Evolutionary conservation across 2,888 invertebrate genomes (phyloP), one percentile per base, ranked within the genome.

Genomic region (Harmothoe impar): DNA sequence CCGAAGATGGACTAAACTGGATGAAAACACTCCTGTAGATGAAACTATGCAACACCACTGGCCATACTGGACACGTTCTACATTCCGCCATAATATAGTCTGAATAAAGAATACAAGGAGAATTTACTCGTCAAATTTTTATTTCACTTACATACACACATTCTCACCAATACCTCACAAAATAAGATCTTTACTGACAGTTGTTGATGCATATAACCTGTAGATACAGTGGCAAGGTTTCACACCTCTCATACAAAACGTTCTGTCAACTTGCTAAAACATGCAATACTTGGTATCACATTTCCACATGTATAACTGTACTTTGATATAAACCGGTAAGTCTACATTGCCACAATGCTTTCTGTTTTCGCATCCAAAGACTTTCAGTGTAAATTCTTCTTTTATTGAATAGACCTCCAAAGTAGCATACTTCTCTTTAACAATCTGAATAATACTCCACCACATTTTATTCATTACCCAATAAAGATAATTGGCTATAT

Each of bases 1-100:
- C 89, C 0, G 78, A 20, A 51, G 89, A 89, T n/a, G 56, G 68
- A 35, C 54, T 89, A n/a, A 25, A 29, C 10, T 89, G 89, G 89
- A 89, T 77, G 77, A 78, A 77, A 78, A 54, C 52, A 12, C 29
- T 86, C 0, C 23, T 86, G 0, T 81, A 81, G 43, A 7, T 10
- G 43, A 43, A 7, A 10, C 43, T 43, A 7, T 10, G 43, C 43
- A 43, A 10, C 5, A 43, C 5, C 43, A 43, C 43, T 3, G 43
- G 43, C 5, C 43, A 43, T 43, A 43, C 10, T 10, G 10, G 43
- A 43, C 5, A 43, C 43, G 10, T 43, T 43, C 43, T 43, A 43
- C 10, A 3, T n/a, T 10, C 3, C 43, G 10, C 43, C 43, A 43
- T 43, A 43, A 43, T 10, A 43, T 43, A 7, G 43, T 43, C 43